Evolutionary conservation across 2,888 invertebrate species (phyloP), one percentile per base, ranked within the genome.

Genomic region (Serripes groenlandicus): DNA sequence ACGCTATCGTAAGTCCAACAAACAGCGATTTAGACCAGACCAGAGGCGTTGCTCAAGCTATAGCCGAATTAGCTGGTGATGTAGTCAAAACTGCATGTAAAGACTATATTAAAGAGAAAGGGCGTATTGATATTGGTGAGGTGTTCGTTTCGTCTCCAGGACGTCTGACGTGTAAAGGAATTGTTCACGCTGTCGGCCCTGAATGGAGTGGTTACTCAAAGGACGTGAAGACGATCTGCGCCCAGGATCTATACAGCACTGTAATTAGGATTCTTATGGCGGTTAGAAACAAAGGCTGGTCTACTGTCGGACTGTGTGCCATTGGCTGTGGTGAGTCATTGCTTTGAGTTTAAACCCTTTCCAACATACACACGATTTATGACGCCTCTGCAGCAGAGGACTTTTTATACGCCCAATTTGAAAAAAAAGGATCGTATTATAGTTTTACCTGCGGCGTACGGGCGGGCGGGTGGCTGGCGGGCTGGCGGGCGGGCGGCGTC

Each of bases 271-370:
- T 23, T 23, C n/a, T 66, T 0, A 23, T 26, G 11, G 7, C 35
- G 11, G 42, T 66, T 3, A 26, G 42, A 7, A 42, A 66, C 18
- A 66, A 37, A 28, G 42, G 42, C 37, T 66, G 66, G 66, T 42
- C n/a, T 3, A 42, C 66, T 42, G 66, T 66, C 3, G 66, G 42
- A 23, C 26, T 66, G 15, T 42, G 42, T 42, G 42, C 66, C 28
- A 42, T 66, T 42, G 66, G 66, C 11, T 23, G 66, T 42, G 66
- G 66, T 66, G 42, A 66, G 66, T 64, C 3, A 15, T 58, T 58
- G n/a, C n/a, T n/a, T n/a, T n/a, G n/a, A n/a, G n/a, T n/a, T n/a
- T n/a, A n/a, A n/a, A n/a, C n/a, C n/a, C n/a, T n/a, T n/a, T n/a
- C n/a, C n/a, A n/a, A n/a, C n/a, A n/a, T n/a, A n/a, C n/a, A n/a